Percentiles rank a stretch among this genome's conserved stretches.
These are phyloP conservation scores for Trichonephila clavata DNA, from an alignment of 1,140 invertebrate species.

Conservation along the genomic window DNA sequence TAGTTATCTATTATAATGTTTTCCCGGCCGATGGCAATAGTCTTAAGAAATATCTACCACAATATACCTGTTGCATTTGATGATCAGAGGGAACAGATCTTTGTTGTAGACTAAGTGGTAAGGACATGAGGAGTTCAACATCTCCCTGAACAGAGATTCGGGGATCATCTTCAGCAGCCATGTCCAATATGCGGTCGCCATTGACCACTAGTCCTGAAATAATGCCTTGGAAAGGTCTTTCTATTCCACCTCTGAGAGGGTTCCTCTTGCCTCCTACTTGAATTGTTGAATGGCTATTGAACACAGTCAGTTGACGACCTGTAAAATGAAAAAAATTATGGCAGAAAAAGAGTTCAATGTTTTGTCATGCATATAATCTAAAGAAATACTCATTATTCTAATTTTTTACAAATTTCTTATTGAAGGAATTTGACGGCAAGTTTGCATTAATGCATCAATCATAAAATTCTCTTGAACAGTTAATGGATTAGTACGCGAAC, in stretches of 20 bases:
- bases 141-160: slow-evolving; percentile 86
- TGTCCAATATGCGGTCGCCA: slow-evolving; percentile 90
- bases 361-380: no score
- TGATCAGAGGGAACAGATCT: slow-evolving; percentile 28
- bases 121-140: slow-evolving; percentile 80
- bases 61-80: slow-evolving; percentile 66
- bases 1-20: no score
- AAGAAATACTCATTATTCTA: no score
- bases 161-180: slow-evolving; percentile 90
- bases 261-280: slow-evolving; percentile 94
- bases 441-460: no score
- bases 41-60: no score
- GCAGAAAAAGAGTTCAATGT: no score
- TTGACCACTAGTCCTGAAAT: slow-evolving; percentile 95
- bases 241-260: slow-evolving; percentile 85
- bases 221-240: slow-evolving; percentile 90
- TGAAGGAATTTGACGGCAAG: no score
- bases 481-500: no score
- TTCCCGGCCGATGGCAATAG: no score
- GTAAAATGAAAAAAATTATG: slow-evolving; percentile 21
- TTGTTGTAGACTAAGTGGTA: slow-evolving; percentile 77
- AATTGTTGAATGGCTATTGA: slow-evolving; percentile 94
- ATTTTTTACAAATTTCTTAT: no score
- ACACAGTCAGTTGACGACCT: slow-evolving; percentile 94
- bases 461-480: no score